phyloP scores from a whole-genome alignment of 2,888 invertebrate species.

The Tryphoninae sp. region DNA sequence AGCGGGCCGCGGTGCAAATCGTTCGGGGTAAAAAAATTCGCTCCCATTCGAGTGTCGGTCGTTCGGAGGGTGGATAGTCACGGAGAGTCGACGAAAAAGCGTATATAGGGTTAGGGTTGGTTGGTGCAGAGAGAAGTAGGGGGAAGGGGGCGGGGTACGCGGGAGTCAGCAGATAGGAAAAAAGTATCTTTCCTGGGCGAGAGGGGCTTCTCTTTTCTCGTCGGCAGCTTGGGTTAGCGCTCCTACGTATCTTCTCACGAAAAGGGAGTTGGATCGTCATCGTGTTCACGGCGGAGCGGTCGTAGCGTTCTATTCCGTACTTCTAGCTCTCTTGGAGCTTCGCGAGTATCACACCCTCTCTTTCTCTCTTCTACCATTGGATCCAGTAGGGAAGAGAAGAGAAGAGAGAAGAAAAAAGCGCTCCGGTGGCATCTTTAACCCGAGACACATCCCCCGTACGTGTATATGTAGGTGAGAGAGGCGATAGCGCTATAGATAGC shows the following conservation, averaged over 20 bases:
- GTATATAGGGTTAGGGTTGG: slow-evolving; percentile 42
- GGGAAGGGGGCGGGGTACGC: slow-evolving; percentile 63
- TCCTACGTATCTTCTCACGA: slow-evolving; percentile 54
- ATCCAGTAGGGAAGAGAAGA: slow-evolving; percentile 5
- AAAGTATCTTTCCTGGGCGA: slow-evolving; percentile 54
- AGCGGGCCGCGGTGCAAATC: too few species aligned
- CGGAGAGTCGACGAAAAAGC: slow-evolving; percentile 32
- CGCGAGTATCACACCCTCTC: slow-evolving; percentile 44
- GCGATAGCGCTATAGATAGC: neutral
- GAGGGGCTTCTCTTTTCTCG: slow-evolving; percentile 34
- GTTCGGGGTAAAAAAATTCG: slow-evolving; percentile 53
- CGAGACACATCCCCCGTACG: slow-evolving; percentile 28
- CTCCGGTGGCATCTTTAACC: slow-evolving; percentile 48
- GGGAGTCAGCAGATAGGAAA: slow-evolving; percentile 64
- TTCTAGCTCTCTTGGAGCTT: slow-evolving; percentile 34
- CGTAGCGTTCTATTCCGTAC: slow-evolving; percentile 29
- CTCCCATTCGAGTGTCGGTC: slow-evolving; percentile 48
- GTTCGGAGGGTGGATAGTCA: slow-evolving; percentile 40
- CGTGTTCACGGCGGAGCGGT: slow-evolving; percentile 33
- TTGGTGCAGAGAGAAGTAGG: slow-evolving; percentile 57
- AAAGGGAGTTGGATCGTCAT: slow-evolving; percentile 51
- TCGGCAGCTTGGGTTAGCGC: slow-evolving; percentile 50
- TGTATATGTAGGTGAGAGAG: slow-evolving; percentile 14
- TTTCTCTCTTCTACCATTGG: slow-evolving; percentile 46
- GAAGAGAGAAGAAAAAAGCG: slow-evolving; percentile 50